Evolutionary conservation across 2,797 vertebrate genomes (phyloP).

Genomic region (Gymnothorax javanicus): DNA sequence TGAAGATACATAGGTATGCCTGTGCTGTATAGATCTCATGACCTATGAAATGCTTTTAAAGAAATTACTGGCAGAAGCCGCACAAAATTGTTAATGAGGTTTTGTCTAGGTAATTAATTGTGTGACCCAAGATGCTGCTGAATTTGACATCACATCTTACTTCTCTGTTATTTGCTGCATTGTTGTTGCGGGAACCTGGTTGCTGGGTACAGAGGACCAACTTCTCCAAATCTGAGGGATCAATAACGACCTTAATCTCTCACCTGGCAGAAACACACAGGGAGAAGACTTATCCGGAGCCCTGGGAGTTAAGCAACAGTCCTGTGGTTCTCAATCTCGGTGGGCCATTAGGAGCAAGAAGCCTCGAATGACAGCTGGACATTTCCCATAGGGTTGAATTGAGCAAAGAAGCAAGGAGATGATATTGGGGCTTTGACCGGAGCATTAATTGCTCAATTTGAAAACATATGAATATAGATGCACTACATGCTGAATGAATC

Average conservation of each 20-base stretch:
- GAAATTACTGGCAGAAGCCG: not conserved
- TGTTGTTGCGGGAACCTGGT: not conserved
- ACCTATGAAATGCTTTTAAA: not conserved
- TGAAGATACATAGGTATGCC: not conserved
- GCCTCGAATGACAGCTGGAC: not conserved
- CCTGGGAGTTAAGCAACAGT: not conserved
- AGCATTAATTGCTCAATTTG: not conserved
- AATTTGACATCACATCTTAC: not conserved
- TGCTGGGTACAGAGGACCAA: not conserved
- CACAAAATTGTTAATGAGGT: not conserved
- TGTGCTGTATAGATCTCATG: not conserved
- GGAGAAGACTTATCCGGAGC: not conserved
- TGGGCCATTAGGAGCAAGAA: not conserved
- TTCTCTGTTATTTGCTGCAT: not conserved
- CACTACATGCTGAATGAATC: not conserved
- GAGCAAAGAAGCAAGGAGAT: not conserved
- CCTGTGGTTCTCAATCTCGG: not conserved
- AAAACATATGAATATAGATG: not conserved
- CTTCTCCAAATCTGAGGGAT: not conserved
- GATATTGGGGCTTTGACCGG: not conserved
- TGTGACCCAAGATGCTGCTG: not conserved
- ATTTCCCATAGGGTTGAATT: not conserved
- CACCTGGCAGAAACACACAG: not conserved
- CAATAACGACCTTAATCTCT: not conserved
- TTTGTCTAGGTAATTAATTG: not conserved